These are phyloP conservation scores for Tetraneura akinire DNA, from an alignment of 1,140 invertebrate genomes.

Conservation along the genomic window DNA sequence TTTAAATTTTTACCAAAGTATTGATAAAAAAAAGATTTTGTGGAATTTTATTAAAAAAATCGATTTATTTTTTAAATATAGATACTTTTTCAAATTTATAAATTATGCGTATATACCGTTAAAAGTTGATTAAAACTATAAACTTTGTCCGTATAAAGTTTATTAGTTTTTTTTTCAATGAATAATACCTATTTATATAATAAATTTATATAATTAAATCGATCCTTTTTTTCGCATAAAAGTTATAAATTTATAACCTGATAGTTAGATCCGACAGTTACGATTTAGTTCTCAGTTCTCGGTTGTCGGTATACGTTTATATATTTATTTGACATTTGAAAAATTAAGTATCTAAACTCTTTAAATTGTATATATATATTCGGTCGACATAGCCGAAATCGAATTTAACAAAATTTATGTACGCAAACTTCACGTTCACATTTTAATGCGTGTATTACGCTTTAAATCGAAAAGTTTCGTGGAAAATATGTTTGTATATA, in stretches of 20 bases:
- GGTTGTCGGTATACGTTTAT: too few species aligned
- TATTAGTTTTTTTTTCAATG: not conserved
- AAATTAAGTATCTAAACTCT: constrained; percentile 5
- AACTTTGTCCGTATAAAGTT: not conserved
- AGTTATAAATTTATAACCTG: constrained; percentile 17
- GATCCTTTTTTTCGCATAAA: not conserved
- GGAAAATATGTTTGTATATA: not conserved
- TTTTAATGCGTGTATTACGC: too few species aligned
- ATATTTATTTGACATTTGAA: not conserved
- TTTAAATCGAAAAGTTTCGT: not conserved
- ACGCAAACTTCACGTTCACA: not conserved
- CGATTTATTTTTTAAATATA: too few species aligned
- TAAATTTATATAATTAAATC: not conserved
- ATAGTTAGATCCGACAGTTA: not conserved
- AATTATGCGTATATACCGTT: not conserved
- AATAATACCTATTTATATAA: not conserved
- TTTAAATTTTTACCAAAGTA: too few species aligned
- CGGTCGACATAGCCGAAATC: not conserved
- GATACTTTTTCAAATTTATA: too few species aligned
- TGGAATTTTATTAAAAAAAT: too few species aligned
- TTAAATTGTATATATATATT: not conserved
- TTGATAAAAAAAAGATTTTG: too few species aligned
- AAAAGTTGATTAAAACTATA: not conserved
- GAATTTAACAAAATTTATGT: not conserved
- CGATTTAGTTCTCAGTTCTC: not conserved